Conservation (phyloP, 2,888 invertebrate genomes). For the Protonemura montana region DNA sequence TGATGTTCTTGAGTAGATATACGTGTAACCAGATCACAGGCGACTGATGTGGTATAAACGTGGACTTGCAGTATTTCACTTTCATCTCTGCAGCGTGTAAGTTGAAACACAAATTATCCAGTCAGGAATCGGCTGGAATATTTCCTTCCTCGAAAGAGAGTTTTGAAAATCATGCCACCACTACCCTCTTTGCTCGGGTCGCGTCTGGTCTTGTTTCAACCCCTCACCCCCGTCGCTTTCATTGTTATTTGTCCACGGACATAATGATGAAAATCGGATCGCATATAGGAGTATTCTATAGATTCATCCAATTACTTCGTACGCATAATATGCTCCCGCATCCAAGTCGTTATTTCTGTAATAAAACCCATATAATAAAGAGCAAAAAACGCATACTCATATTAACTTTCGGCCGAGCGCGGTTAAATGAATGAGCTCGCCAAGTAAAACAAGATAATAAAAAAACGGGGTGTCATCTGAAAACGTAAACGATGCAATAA, state of each 20-base stretch:
- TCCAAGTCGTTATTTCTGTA: slow-evolving; percentile 12
- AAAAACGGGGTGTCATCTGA: slow-evolving; percentile 25
- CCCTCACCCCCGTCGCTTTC: background rate
- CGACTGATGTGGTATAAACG: no score
- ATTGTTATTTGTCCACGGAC: background rate
- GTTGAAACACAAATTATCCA: no score
- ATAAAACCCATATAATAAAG: background rate
- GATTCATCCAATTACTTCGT: background rate
- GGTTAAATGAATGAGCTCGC: slow-evolving; percentile 14
- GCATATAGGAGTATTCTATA: background rate
- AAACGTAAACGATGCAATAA: slow-evolving; percentile 21
- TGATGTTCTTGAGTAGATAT: no score
- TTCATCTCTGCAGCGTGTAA: no score
- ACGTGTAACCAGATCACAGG: no score
- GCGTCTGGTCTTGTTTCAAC: background rate
- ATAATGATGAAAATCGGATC: background rate
- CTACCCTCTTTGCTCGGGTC: background rate
- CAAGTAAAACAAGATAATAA: background rate
- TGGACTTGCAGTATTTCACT: no score
- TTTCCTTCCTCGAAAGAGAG: no score
- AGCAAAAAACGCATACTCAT: background rate
- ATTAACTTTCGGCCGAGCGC: slow-evolving; percentile 27
- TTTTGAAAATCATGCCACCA: background rate
- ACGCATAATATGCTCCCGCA: background rate
- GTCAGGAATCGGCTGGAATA: no score